Evolutionary conservation across 2,113 vertebrate species (phyloP), one percentile per base, ranked within the genome.

Genomic region (Arvicanthis niloticus): DNA sequence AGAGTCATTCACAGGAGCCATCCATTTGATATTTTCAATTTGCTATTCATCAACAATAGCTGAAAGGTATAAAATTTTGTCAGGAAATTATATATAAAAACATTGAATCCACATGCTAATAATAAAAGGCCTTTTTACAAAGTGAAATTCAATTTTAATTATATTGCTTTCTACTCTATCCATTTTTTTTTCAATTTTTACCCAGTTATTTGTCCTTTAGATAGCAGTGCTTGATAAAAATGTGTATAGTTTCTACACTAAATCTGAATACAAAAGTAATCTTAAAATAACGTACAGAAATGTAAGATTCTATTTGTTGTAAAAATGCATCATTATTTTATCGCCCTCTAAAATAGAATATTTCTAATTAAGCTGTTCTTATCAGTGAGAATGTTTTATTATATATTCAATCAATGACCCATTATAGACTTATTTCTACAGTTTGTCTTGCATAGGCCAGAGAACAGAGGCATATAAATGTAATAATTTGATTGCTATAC

Each of bases 331-430:
- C 26, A 76, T 84, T 76, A 84, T 87, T 92, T 86, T 73, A 91
- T 67, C 42, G 84, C 7, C 7, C 5, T 82, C 13, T 56, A 17
- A 76, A 75, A 68, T 73, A 56, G 21, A 40, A 34, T 84, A 40
- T 3, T 72, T 84, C 9, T 53, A 88, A 51, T 70, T 89, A 94
- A 90, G 4, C 10, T 96, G 91, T 84, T 82, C 21, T 86, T 81
- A 78, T 77, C 29, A 19, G 37, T 91, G 60, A 82, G 5, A 80
- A 87, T 85, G n/a, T n/a, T 81, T 76, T 5, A 65, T 58, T 94
- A 31, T 53, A 56, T 45, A 58, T 75, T 86, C 5, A 65, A 31
- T 19, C 77, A 77, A 62, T 89, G 29, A 21, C 37, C 16, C 65
- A 40, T 81, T 53, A 34, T 29, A 70, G 0, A 31, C 11, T 45